Evolutionary conservation across 2,888 invertebrate species (phyloP).

Genomic region (Trichopoda pennipes): DNA sequence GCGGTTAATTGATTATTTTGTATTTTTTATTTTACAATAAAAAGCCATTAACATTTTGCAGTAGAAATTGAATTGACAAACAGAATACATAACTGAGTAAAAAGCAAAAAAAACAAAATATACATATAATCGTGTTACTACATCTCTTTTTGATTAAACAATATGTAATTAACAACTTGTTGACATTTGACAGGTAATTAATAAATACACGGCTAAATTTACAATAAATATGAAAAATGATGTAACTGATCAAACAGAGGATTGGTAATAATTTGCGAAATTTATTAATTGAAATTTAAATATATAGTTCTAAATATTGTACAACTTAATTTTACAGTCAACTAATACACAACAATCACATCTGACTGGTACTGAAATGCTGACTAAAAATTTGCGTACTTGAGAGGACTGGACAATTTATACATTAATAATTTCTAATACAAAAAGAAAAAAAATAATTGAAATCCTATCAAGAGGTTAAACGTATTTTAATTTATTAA

Average conservation of each 20-base stretch:
- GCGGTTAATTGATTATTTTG: constrained; percentile 27
- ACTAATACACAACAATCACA: too few species aligned
- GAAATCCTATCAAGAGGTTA: too few species aligned
- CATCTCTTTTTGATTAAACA: constrained; percentile 61
- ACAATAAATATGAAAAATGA: constrained; percentile 46
- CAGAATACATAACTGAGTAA: constrained; percentile 10
- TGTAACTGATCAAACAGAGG: constrained; percentile 6
- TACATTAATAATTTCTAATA: too few species aligned
- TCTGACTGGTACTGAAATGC: too few species aligned
- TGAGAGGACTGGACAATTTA: too few species aligned
- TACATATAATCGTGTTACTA: constrained; percentile 17
- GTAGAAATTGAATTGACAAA: constrained; percentile 50
- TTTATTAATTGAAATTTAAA: constrained; percentile 17
- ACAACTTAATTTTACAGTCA: too few species aligned
- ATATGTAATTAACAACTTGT: constrained; percentile 59
- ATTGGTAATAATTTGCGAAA: constrained; percentile 8
- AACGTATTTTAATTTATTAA: too few species aligned
- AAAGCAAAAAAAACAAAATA: constrained; percentile 1
- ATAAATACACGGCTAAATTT: constrained; percentile 38
- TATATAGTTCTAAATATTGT: not conserved
- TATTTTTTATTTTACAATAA: constrained; percentile 16
- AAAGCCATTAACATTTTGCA: constrained; percentile 50
- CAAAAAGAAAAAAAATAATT: too few species aligned
- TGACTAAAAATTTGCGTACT: too few species aligned
- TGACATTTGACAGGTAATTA: constrained; percentile 67